Evolutionary conservation across 2,113 vertebrate species (phyloP).

Genomic region (Rhodinocichla rosea): DNA sequence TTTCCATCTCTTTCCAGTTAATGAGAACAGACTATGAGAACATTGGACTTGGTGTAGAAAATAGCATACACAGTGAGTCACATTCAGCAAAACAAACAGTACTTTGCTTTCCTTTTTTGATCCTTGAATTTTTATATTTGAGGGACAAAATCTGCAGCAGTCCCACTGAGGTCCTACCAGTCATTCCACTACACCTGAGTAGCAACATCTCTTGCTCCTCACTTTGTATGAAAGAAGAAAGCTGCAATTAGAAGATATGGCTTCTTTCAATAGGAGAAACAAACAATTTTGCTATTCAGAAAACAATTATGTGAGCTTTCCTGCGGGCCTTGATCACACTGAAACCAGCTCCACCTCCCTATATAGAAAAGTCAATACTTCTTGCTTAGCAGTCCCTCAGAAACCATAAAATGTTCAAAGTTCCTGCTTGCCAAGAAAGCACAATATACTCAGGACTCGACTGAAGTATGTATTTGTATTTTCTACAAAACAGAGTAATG

Average conservation of each 20-base stretch:
- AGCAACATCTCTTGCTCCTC: neutral
- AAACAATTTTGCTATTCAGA: neutral
- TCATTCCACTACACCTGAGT: neutral
- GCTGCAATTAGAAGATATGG: neutral
- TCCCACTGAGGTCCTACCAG: neutral
- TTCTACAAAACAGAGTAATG: neutral
- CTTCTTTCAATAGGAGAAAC: neutral
- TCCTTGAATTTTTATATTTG: neutral
- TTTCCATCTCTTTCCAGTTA: neutral
- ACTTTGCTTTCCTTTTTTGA: neutral
- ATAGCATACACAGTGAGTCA: neutral
- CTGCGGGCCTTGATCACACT: neutral
- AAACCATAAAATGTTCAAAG: neutral
- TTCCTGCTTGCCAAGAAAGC: neutral
- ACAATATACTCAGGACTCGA: neutral
- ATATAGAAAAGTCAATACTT: neutral
- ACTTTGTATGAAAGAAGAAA: neutral
- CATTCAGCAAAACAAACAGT: neutral
- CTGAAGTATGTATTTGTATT: neutral
- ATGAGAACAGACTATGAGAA: neutral
- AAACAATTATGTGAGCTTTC: accelerated
- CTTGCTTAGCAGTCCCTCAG: neutral
- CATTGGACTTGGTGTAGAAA: neutral
- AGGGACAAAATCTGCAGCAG: neutral
- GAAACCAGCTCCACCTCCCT: neutral